phyloP scores from a whole-genome alignment of 2,888 invertebrate genomes.

The Machimus atricapillus region DNA sequence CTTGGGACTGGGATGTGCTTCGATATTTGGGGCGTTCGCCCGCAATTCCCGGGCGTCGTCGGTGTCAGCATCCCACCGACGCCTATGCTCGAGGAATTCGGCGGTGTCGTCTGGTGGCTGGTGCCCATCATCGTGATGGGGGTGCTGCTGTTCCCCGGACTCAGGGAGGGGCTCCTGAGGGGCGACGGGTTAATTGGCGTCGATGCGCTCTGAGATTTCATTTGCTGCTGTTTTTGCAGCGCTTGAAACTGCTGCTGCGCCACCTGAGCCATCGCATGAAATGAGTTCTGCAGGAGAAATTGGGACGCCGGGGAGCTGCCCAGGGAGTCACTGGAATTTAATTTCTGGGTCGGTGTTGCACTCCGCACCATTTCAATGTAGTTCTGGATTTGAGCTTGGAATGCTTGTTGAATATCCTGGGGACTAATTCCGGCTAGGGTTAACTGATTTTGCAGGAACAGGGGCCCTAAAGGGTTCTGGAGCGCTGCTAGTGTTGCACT shows the following conservation, averaged over 20 bases:
- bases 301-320: slow-evolving; percentile 63
- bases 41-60: slow-evolving; percentile 66
- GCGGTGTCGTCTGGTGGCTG: slow-evolving; percentile 66
- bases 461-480: slow-evolving; percentile 54
- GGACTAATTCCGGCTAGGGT: slow-evolving; percentile 52
- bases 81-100: slow-evolving; percentile 60
- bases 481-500: slow-evolving; percentile 52
- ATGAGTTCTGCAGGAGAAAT: slow-evolving; percentile 76
- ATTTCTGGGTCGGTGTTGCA: slow-evolving; percentile 48
- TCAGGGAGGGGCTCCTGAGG: slow-evolving; percentile 59
- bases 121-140: slow-evolving; percentile 56
- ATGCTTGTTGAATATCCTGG: slow-evolving; percentile 57
- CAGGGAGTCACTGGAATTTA: slow-evolving; percentile 51
- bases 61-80: slow-evolving; percentile 66
- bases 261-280: slow-evolving; percentile 81
- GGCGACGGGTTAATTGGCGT: slow-evolving; percentile 59
- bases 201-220: slow-evolving; percentile 54
- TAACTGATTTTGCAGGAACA: slow-evolving; percentile 57
- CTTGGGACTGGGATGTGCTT: slow-evolving; percentile 65
- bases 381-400: slow-evolving; percentile 60
- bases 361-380: slow-evolving; percentile 61
- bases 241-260: slow-evolving; percentile 84
- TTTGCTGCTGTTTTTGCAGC: slow-evolving; percentile 71
- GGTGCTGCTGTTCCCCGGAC: slow-evolving; percentile 59
- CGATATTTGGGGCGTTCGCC: slow-evolving; percentile 64